A percentile compares a stretch with the other conserved stretches of the same genome.
phyloP scores from a whole-genome alignment of 2,888 invertebrate species.

The Eulithis testata region DNA sequence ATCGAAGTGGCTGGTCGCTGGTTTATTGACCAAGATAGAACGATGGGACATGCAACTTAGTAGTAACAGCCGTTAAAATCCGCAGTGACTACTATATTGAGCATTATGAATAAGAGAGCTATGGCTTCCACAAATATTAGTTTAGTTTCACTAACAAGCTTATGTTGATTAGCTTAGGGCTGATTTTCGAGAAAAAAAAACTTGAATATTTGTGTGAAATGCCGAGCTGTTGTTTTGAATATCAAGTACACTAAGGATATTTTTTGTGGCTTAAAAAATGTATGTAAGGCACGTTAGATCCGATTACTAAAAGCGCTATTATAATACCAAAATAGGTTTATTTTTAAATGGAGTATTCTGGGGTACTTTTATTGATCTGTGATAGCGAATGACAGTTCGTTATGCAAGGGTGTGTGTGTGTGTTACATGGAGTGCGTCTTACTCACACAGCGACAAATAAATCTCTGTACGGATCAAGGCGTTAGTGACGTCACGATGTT shows the following conservation, averaged over 20 bases:
- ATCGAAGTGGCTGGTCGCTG: too few relatives aligned
- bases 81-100: too few relatives aligned
- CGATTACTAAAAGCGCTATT: not conserved
- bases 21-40: too few relatives aligned
- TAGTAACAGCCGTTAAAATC: too few relatives aligned
- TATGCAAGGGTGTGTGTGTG: not conserved
- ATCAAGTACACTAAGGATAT: slow-evolving; percentile 18
- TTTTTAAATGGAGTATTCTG: not conserved
- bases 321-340: slow-evolving; percentile 3
- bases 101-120: too few relatives aligned
- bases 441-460: not conserved
- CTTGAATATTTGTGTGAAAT: slow-evolving; percentile 1
- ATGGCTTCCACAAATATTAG: not conserved
- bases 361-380: not conserved
- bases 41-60: too few relatives aligned
- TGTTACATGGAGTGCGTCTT: not conserved
- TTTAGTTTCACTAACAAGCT: slow-evolving; percentile 5
- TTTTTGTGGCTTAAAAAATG: slow-evolving; percentile 4
- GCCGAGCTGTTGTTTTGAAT: slow-evolving; percentile 15
- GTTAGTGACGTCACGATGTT: too few relatives aligned
- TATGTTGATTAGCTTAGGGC: not conserved
- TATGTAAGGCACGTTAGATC: not conserved
- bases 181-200: slow-evolving; percentile 1
- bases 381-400: not conserved
- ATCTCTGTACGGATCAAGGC: too few relatives aligned